These are phyloP conservation scores for Cydia fagiglandana DNA, from an alignment of 1,140 invertebrate species.

Conservation along the genomic window DNA sequence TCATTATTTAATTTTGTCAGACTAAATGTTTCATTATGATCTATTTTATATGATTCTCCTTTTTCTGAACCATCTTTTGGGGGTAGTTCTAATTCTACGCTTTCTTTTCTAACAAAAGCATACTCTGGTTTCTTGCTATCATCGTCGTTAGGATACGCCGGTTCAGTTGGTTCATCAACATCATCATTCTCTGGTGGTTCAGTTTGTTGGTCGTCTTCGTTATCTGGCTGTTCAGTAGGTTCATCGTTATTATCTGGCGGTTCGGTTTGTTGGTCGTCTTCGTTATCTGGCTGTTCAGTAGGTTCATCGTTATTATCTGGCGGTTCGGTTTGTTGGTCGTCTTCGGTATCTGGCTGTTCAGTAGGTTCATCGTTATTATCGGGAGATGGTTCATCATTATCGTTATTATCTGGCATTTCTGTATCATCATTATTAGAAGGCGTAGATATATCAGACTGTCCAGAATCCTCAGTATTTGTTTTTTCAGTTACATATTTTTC, in stretches of 20 bases:
- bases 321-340: not conserved
- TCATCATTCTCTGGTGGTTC: too few species aligned
- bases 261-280: not conserved
- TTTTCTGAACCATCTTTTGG: not conserved
- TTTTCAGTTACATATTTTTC: not conserved
- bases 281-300: not conserved
- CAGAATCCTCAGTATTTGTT: not conserved
- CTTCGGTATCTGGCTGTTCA: not conserved
- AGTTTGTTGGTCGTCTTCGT: too few species aligned
- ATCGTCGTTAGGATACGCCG: not conserved
- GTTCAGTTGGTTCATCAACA: too few species aligned
- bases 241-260: not conserved
- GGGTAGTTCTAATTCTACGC: constrained; percentile 15
- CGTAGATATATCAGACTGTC: not conserved
- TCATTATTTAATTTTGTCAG: constrained; percentile 10
- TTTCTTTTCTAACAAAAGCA: constrained; percentile 8
- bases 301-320: not conserved
- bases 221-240: too few species aligned
- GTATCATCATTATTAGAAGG: not conserved
- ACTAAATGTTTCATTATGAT: not conserved
- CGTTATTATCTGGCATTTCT: not conserved
- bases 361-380: not conserved
- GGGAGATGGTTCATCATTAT: not conserved
- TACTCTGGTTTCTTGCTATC: not conserved
- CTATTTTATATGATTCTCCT: not conserved